These are phyloP conservation scores for Lanistes nyassanus DNA, from an alignment of 1,140 invertebrate species.

Conservation along the genomic window DNA sequence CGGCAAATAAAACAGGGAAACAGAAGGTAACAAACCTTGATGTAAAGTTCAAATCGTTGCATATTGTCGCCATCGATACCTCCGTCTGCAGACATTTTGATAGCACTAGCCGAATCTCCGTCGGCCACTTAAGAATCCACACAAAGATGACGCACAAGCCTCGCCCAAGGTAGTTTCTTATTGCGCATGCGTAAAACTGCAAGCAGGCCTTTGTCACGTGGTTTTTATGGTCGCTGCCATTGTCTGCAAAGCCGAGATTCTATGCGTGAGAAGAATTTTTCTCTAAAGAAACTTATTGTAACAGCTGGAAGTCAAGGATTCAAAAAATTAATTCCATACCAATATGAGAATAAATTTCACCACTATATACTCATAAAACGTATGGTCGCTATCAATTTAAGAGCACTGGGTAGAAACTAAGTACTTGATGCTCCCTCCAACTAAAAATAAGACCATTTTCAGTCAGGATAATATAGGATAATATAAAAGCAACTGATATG, in stretches of 20 bases:
- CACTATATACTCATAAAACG: too few relatives aligned
- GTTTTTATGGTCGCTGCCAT: constrained; percentile 5
- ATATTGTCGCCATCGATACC: constrained; percentile 30
- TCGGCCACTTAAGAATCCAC: constrained; percentile 20
- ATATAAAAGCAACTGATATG: too few relatives aligned
- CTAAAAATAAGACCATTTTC: too few relatives aligned
- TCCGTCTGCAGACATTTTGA: constrained; percentile 34
- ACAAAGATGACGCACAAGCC: constrained; percentile 27
- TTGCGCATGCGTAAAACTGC: constrained; percentile 31
- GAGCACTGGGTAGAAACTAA: too few relatives aligned
- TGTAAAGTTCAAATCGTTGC: constrained; percentile 47
- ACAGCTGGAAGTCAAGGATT: too few relatives aligned
- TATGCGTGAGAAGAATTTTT: background rate
- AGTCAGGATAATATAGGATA: too few relatives aligned
- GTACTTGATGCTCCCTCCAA: too few relatives aligned
- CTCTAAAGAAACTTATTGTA: background rate
- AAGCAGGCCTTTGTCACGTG: constrained; percentile 14
- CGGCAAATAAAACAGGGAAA: too few relatives aligned
- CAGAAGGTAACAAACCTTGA: constrained; percentile 40
- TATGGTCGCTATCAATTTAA: too few relatives aligned
- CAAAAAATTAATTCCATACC: too few relatives aligned
- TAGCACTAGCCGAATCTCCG: constrained; percentile 10
- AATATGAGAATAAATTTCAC: too few relatives aligned
- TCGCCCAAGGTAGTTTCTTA: constrained; percentile 23
- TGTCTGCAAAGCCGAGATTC: background rate